A percentile compares a stretch with the other conserved stretches of the same genome.
These are phyloP conservation scores for Acronicta leporina DNA, from an alignment of 2,888 invertebrate genomes.

Conservation along the genomic window DNA sequence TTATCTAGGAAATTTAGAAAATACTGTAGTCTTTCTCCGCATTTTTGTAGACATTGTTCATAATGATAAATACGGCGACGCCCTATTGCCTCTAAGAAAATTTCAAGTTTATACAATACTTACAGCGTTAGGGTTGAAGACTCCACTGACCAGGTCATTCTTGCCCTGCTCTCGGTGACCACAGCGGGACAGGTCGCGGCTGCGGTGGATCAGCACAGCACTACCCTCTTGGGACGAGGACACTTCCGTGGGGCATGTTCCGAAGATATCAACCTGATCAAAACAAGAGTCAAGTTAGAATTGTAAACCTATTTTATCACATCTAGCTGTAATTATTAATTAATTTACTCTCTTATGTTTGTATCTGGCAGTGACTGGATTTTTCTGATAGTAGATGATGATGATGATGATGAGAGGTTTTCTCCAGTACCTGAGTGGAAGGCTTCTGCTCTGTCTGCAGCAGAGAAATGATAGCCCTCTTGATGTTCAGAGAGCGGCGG, in stretches of 20 bases:
- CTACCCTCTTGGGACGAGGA: constrained; percentile 87
- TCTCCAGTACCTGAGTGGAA: constrained; percentile 77
- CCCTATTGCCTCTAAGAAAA: no score
- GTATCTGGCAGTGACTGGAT: no score
- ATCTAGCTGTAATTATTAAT: no score
- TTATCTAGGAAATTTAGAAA: no score
- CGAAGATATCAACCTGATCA: constrained; percentile 93
- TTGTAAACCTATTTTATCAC: not conserved
- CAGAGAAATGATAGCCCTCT: constrained; percentile 95
- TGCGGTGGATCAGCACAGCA: constrained; percentile 90
- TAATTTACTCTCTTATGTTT: no score
- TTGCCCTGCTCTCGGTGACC: constrained; percentile 92
- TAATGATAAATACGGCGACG: no score
- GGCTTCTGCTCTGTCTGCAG: constrained; percentile 91
- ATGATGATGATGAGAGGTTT: no score
- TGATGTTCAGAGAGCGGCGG: constrained; percentile 95
- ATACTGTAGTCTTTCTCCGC: no score
- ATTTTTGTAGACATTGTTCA: no score
- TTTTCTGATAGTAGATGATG: no score
- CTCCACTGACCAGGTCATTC: constrained; percentile 88
- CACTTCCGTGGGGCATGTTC: constrained; percentile 94
- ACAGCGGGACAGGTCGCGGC: constrained; percentile 92
- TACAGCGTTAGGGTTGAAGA: constrained; percentile 87
- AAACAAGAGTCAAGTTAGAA: not conserved
- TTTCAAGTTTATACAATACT: constrained; percentile 58